These are phyloP conservation scores for Melanotaenia nigrans DNA, from an alignment of 2,797 vertebrate species.

Conservation along the genomic window DNA sequence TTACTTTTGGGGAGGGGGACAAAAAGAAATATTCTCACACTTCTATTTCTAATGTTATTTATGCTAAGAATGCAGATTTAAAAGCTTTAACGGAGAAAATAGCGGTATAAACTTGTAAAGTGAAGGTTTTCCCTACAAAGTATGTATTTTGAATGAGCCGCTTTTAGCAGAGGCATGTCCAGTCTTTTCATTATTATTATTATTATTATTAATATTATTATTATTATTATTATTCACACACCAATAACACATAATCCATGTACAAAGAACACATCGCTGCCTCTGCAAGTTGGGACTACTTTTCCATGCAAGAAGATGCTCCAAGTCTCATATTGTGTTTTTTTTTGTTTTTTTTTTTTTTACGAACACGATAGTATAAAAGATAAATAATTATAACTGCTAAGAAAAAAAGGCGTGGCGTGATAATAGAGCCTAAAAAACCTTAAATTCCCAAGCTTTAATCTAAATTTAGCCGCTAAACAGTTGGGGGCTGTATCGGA, in stretches of 20 bases:
- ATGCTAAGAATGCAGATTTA: background rate
- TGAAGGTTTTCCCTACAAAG: background rate
- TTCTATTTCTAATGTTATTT: background rate
- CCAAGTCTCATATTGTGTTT: background rate
- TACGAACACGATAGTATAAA: background rate
- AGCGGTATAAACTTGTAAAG: background rate
- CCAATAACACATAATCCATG: background rate
- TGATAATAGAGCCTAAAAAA: accelerated
- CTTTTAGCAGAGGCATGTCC: too few relatives aligned
- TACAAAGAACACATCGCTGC: slow-evolving; percentile 10
- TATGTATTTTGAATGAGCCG: too few relatives aligned
- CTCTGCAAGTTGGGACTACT: slow-evolving; percentile 11
- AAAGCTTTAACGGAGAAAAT: background rate
- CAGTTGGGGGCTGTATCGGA: slow-evolving; percentile 18
- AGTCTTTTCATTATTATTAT: background rate
- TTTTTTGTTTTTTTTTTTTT: too few relatives aligned
- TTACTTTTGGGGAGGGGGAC: too few relatives aligned
- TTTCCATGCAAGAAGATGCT: slow-evolving; percentile 30
- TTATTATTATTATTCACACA: background rate
- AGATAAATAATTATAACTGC: background rate
- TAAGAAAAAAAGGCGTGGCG: background rate
- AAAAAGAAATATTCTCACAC: background rate
- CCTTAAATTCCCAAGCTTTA: background rate
- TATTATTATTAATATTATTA: slow-evolving; percentile 12
- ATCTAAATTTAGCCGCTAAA: background rate